These are phyloP conservation scores for Andricus curvator DNA, from an alignment of 2,888 invertebrate species.

Conservation along the genomic window DNA sequence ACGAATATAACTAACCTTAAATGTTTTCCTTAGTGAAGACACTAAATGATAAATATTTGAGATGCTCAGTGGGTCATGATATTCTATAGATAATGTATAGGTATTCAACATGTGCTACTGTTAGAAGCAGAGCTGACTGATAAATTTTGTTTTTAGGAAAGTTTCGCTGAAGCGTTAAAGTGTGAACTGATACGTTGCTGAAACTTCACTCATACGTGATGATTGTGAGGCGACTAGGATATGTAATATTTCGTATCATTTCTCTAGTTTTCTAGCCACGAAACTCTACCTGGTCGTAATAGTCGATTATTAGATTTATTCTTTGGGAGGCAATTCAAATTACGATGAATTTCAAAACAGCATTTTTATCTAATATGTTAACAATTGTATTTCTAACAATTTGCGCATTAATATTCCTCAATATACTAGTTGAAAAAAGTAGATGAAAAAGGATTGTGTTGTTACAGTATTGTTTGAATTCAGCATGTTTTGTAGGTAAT, in stretches of 20 bases:
- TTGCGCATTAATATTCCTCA: too few species aligned
- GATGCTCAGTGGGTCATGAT: not conserved
- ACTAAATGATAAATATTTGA: not conserved
- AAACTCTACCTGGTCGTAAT: conserved; percentile 3
- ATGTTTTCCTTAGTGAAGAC: not conserved
- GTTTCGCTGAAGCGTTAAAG: conserved; percentile 1
- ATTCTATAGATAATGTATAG: not conserved
- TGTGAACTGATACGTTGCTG: conserved; percentile 18
- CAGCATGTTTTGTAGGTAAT: too few species aligned
- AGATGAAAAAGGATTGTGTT: too few species aligned
- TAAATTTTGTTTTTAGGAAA: conserved; percentile 16
- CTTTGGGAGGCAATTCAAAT: conserved; percentile 1
- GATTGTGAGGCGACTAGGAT: conserved; percentile 21
- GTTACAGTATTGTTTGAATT: too few species aligned
- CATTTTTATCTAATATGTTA: not conserved
- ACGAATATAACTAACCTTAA: too few species aligned
- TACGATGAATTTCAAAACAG: not conserved
- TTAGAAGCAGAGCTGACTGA: not conserved
- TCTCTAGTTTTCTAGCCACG: conserved; percentile 17
- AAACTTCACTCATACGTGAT: conserved; percentile 18
- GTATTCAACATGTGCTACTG: not conserved
- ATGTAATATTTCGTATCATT: conserved; percentile 26
- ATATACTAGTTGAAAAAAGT: too few species aligned
- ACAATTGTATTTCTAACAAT: too few species aligned
- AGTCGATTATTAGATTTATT: conserved; percentile 1